Evolutionary conservation across 2,888 invertebrate species (phyloP).

Genomic region (Esperia sulphurella): DNA sequence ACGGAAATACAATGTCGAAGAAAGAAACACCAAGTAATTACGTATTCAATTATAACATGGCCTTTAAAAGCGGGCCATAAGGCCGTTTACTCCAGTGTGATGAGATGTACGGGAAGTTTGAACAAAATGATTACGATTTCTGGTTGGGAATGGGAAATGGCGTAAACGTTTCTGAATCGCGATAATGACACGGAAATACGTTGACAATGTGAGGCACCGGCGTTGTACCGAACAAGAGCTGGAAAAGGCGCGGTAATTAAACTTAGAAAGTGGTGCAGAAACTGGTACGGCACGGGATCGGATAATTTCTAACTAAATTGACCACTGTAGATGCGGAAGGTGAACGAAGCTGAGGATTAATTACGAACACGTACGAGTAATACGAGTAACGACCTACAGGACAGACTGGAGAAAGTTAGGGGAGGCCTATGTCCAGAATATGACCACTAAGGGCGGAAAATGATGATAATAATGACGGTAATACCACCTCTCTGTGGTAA

Average conservation of each 20-base stretch:
- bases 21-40: too few species aligned
- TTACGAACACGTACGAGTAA: background rate
- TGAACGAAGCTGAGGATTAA: slow-evolving; percentile 31
- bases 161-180: slow-evolving; percentile 38
- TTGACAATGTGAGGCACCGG: slow-evolving; percentile 53
- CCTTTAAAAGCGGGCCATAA: too few species aligned
- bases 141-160: slow-evolving; percentile 24
- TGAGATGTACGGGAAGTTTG: slow-evolving; percentile 7
- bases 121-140: slow-evolving; percentile 8
- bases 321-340: slow-evolving; percentile 41
- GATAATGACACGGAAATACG: slow-evolving; percentile 62
- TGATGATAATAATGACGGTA: too few species aligned
- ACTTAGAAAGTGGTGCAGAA: slow-evolving; percentile 60
- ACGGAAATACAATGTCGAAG: too few species aligned
- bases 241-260: slow-evolving; percentile 62
- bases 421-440: too few species aligned
- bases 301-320: slow-evolving; percentile 59
- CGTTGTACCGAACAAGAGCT: slow-evolving; percentile 47
- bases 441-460: too few species aligned
- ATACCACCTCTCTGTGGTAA: too few species aligned
- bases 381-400: too few species aligned
- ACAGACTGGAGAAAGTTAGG: too few species aligned
- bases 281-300: slow-evolving; percentile 48
- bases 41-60: too few species aligned
- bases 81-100: background rate